These are phyloP conservation scores for Drosophila koepferae DNA, from an alignment of 2,888 invertebrate species.

Conservation along the genomic window DNA sequence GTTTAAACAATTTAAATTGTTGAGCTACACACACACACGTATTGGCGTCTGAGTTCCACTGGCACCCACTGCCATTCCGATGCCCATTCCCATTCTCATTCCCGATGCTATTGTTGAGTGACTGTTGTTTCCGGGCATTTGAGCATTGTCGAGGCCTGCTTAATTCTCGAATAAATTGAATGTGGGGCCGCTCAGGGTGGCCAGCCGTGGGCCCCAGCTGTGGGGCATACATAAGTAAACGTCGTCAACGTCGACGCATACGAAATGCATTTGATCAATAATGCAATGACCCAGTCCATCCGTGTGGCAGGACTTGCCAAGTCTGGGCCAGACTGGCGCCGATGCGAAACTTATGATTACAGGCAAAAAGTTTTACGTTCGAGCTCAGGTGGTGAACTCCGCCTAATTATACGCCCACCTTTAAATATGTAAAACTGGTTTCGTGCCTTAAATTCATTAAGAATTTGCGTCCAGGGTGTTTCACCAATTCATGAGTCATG, in stretches of 20 bases:
- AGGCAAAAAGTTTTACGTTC: conserved; percentile 39
- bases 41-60: conserved; percentile 3
- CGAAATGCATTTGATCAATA: conserved; percentile 78
- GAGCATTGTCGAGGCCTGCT: conserved; percentile 45
- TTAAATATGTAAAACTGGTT: conserved; percentile 45
- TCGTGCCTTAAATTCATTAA: conserved; percentile 76
- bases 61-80: neutral
- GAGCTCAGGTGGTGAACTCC: conserved; percentile 15
- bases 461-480: conserved; percentile 39
- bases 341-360: conserved; percentile 57
- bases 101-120: conserved; percentile 44
- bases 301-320: neutral
- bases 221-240: conserved; percentile 60
- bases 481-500: conserved; percentile 66
- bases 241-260: conserved; percentile 45
- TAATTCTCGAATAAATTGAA: conserved; percentile 70
- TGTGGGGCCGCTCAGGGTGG: conserved; percentile 20
- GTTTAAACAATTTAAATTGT: conserved; percentile 17
- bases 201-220: conserved; percentile 6
- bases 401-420: conserved; percentile 63
- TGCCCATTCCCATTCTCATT: conserved; percentile 16
- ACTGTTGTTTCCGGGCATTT: conserved; percentile 67
- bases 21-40: neutral
- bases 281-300: conserved; percentile 70
- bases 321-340: conserved; percentile 58